Base-by-base conservation (phyloP, 2,113 vertebrate species). In the Heliornis fulica region DNA sequence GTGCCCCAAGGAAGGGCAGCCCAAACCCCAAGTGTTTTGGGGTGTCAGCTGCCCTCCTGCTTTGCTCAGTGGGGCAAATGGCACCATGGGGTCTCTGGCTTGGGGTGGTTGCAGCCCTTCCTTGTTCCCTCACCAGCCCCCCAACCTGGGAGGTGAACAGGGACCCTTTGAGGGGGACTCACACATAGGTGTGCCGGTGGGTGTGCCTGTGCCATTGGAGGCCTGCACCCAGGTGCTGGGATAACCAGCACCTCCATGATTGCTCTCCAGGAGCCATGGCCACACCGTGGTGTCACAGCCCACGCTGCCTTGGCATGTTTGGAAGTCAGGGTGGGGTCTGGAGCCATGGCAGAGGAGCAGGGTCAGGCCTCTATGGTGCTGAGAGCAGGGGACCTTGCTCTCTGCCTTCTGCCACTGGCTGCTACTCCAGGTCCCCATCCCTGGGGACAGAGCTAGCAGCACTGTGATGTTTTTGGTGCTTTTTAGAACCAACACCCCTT, bases 1-100 rank as follows among this genome's bases (percentile, higher is more conserved):
- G 68, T 36, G 72, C 29, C 51, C 0, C 0, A 3, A 1, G 0
- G 34, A 34, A 25, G 16, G 31, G 1, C 46, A 81, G 2, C 63
- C 19, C 0, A 0, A 59, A 71, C 46, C 64, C 31, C 36, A 2
- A 11, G 53, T 28, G 36, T 48, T 63, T 50, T 18, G 43, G n/a
- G n/a, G 26, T 14, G 20, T 11, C 48, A 53, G 43, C 34, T n/a
- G n/a, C 17, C 0, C 0, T 38, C 8, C 43, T 31, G 29, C 57
- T 64, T 17, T 51, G 48, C 48, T 11, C 23, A 2, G 12, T 3
- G 53, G 43, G 22, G 15, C 38, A 13, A 40, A 38, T 13, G 46
- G 66, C 63, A 5, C 71, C n/a, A 38, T 0, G 0, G 29, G 69
- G 43, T 5, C 11, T 7, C 36, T 48, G 63, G 6, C 54, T 10